Percentiles rank a stretch among this genome's conserved stretches.
phyloP scores from a whole-genome alignment of 2,888 invertebrate genomes.

The Spodoptera littoralis region DNA sequence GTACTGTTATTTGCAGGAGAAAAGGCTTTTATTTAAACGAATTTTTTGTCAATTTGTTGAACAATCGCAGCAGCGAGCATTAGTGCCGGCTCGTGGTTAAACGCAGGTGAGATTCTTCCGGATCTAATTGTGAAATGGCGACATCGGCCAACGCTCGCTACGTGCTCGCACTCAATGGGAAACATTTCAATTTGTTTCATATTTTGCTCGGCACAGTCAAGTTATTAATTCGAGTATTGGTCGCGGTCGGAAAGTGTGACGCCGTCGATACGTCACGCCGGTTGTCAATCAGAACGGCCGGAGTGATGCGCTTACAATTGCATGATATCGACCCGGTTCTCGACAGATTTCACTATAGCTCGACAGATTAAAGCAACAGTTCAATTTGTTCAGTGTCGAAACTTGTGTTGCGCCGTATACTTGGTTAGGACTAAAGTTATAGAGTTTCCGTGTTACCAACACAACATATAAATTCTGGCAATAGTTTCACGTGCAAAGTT shows the following conservation, averaged over 20 bases:
- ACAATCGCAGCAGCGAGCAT: slow-evolving; percentile 66
- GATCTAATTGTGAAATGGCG: slow-evolving; percentile 81
- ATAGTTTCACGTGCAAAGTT: slow-evolving; percentile 7
- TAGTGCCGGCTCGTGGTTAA: slow-evolving; percentile 74
- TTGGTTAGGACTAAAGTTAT: slow-evolving; percentile 29
- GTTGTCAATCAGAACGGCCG: slow-evolving; percentile 83
- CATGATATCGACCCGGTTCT: slow-evolving; percentile 80
- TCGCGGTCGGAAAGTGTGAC: slow-evolving; percentile 74
- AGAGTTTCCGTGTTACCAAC: slow-evolving; percentile 34
- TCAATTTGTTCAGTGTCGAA: slow-evolving; percentile 56
- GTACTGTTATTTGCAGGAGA: slow-evolving; percentile 49
- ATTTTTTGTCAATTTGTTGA: slow-evolving; percentile 65
- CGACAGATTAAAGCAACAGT: slow-evolving; percentile 60
- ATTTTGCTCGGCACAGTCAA: slow-evolving; percentile 60
- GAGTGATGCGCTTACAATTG: slow-evolving; percentile 76
- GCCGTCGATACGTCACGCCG: slow-evolving; percentile 79
- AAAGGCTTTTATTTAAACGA: slow-evolving; percentile 61
- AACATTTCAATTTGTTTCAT: slow-evolving; percentile 65
- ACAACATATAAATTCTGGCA: slow-evolving; percentile 24
- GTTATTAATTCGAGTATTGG: slow-evolving; percentile 69
- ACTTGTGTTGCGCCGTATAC: slow-evolving; percentile 30
- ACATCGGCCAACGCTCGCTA: slow-evolving; percentile 61
- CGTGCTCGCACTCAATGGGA: slow-evolving; percentile 56
- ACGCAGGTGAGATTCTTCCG: slow-evolving; percentile 78
- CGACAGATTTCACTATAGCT: slow-evolving; percentile 65